A percentile compares a stretch with the other conserved stretches of the same genome.
Conservation (phyloP, 2,888 invertebrate species). For the Merodon equestris region DNA sequence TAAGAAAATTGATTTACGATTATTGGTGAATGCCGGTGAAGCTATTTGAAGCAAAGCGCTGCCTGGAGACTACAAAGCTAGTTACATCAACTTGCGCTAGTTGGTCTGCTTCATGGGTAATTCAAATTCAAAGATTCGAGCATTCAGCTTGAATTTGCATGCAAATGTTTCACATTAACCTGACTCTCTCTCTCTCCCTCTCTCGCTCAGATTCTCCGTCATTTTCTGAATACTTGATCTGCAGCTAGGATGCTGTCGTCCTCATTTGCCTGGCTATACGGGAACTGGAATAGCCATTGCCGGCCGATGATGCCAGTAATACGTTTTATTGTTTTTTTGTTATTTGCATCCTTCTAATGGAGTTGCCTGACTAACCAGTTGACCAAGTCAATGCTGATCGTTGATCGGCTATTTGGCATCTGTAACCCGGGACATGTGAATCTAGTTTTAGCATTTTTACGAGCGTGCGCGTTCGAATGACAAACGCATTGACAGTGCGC, state of each 20-base stretch:
- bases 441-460: constrained; percentile 56
- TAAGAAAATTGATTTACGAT: constrained; percentile 68
- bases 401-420: constrained; percentile 24
- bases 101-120: constrained; percentile 60
- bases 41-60: constrained; percentile 41
- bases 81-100: constrained; percentile 54
- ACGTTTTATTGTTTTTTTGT: no score
- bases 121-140: constrained; percentile 41
- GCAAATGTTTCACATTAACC: constrained; percentile 58
- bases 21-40: constrained; percentile 68
- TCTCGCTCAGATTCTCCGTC: constrained; percentile 6
- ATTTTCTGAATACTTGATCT: no score
- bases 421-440: constrained; percentile 22
- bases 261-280: constrained; percentile 58
- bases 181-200: neutral
- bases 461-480: constrained; percentile 40
- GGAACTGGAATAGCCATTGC: constrained; percentile 63
- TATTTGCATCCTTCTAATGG: constrained; percentile 56
- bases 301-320: constrained; percentile 43
- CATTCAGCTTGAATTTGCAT: constrained; percentile 34
- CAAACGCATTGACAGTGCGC: neutral
- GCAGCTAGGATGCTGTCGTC: constrained; percentile 53
- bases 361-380: no score
- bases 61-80: constrained; percentile 47
- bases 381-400: no score